Evolutionary conservation across 2,797 vertebrate species (phyloP).

Genomic region (Caiman crocodilus): DNA sequence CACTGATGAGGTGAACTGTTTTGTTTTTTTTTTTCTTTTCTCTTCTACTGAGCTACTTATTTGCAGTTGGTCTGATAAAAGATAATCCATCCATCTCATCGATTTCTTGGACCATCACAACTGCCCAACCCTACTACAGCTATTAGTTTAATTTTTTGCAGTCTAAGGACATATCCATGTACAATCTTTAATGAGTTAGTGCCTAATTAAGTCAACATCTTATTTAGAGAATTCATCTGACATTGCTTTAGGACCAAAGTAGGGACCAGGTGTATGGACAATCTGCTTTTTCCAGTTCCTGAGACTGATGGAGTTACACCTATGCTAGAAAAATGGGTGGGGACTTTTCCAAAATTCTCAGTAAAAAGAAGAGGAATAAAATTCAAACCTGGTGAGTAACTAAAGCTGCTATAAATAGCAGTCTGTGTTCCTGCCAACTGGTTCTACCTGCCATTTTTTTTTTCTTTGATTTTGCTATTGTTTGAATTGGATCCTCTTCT

Average conservation of each 20-base stretch:
- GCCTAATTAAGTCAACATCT: too few relatives aligned
- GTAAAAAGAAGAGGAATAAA: not conserved
- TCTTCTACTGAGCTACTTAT: too few relatives aligned
- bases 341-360: not conserved
- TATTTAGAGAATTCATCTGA: not conserved
- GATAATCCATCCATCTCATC: too few relatives aligned
- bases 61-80: too few relatives aligned
- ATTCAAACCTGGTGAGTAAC: not conserved
- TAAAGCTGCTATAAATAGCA: not conserved
- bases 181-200: too few relatives aligned
- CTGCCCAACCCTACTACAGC: too few relatives aligned
- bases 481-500: not conserved
- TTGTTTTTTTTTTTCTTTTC: too few relatives aligned
- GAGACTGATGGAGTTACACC: not conserved
- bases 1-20: too few relatives aligned
- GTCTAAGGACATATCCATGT: too few relatives aligned
- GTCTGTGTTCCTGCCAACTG: not conserved
- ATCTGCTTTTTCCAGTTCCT: not conserved
- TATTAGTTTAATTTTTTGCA: too few relatives aligned
- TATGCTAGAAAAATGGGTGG: not conserved
- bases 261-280: not conserved
- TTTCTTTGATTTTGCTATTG: rapidly evolving
- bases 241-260: rapidly evolving
- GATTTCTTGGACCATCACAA: too few relatives aligned
- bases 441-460: not conserved